A percentile compares a stretch with the other conserved stretches of the same genome.
Conservation (phyloP, 2,888 invertebrate genomes). For the Polietes domitor region DNA sequence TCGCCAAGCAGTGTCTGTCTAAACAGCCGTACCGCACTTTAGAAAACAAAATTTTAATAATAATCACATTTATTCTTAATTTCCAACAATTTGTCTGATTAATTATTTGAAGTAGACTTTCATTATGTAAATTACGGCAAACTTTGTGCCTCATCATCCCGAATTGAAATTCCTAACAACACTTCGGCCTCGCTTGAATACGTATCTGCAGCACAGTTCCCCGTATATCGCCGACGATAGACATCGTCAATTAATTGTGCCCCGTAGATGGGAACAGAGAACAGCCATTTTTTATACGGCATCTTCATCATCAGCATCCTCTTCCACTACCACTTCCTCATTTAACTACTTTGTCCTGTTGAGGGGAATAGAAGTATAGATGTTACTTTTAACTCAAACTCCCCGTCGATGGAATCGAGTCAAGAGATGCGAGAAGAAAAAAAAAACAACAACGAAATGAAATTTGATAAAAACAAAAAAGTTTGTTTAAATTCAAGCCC, state of each 20-base stretch:
- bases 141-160: constrained; percentile 52
- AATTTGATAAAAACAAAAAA: constrained; percentile 47
- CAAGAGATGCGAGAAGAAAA: not conserved
- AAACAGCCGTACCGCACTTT: constrained; percentile 12
- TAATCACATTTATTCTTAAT: constrained; percentile 54
- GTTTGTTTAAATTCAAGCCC: constrained; percentile 30
- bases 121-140: constrained; percentile 57
- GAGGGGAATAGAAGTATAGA: constrained; percentile 13
- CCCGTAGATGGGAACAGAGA: constrained; percentile 33
- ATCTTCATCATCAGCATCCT: not conserved
- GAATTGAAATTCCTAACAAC: constrained; percentile 52
- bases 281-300: constrained; percentile 13
- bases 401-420: constrained; percentile 28
- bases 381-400: constrained; percentile 37
- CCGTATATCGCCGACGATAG: constrained; percentile 28
- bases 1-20: not conserved
- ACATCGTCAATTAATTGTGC: constrained; percentile 58
- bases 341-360: not conserved
- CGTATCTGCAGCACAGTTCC: constrained; percentile 6
- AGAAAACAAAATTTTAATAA: constrained; percentile 43
- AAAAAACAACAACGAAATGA: constrained; percentile 4
- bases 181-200: constrained; percentile 43
- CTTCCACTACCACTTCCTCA: not conserved
- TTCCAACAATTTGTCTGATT: constrained; percentile 61
- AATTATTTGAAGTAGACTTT: constrained; percentile 60